Evolutionary conservation across 2,888 invertebrate species (phyloP), one percentile per base, ranked within the genome.

Genomic region (Uropetala carovei): DNA sequence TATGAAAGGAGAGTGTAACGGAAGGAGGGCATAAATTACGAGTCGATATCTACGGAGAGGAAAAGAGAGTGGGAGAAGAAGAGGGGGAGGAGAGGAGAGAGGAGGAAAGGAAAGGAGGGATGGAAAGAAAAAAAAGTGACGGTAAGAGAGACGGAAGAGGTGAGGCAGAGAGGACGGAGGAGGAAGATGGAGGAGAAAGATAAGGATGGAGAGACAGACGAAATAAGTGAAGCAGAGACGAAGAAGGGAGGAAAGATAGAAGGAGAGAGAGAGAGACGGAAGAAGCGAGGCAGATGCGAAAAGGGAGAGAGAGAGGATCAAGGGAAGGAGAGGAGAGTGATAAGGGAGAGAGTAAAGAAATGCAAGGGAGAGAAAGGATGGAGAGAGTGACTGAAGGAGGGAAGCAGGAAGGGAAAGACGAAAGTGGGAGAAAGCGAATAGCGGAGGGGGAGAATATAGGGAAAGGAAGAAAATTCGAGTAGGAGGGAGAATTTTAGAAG

Each of bases 21-120:
- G 75, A 75, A 75, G 75, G 27, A 75, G 75, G 75, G 75, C 75
- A 75, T 75, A 75, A 75, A 75, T 75, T 75, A 75, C 75, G 75
- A 75, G 75, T 27, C 75, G 75, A 75, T 75, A 75, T 22, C 75
- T 75, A 27, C 75, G 27, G 75, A 22, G 75, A 68, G 64, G n/a
- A 64, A n/a, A n/a, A 9, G n/a, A 64, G n/a, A n/a, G 64, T 14
- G 18, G 64, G 64, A 16, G 64, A n/a, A 64, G 18, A n/a, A 7
- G 8, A 18, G 64, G 10, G 64, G 75, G 75, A 75, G 75, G 27
- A 75, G 43, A 43, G 5, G 43, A 43, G 22, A 13, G 13, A 22
- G 11, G 75, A 22, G 22, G 27, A 13, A 75, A 13, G 27, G 22
- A 27, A 75, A 22, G 27, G 75, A 22, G 10, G 64, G 64, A n/a